These are phyloP conservation scores for Tachina grossa DNA, from an alignment of 2,888 invertebrate genomes.

Conservation along the genomic window DNA sequence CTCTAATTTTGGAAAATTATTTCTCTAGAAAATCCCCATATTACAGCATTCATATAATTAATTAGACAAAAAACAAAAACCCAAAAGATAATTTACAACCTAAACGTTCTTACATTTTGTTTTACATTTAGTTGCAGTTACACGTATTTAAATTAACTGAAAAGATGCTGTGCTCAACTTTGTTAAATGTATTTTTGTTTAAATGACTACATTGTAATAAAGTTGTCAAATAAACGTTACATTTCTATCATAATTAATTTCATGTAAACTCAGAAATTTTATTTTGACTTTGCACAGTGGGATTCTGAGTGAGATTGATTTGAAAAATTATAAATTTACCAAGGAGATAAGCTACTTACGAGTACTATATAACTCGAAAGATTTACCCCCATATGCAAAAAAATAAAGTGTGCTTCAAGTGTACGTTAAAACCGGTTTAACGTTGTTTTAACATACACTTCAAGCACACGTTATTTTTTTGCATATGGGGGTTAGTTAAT, in stretches of 20 bases:
- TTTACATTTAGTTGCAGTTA: not conserved
- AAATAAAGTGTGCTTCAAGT: no score
- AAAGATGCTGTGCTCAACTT: not conserved
- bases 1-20: not conserved
- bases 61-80: no score
- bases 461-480: no score
- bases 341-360: no score
- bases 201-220: constrained; percentile 12
- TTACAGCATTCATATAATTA: not conserved
- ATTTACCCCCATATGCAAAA: no score
- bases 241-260: not conserved
- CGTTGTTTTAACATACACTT: no score
- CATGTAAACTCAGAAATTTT: not conserved
- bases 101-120: constrained; percentile 8
- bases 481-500: no score
- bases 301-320: not conserved
- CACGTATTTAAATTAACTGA: not conserved
- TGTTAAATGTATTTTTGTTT: constrained; percentile 14
- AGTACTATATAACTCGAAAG: no score
- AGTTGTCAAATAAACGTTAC: constrained; percentile 20
- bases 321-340: not conserved
- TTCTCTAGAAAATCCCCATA: not conserved
- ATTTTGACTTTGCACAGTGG: not conserved
- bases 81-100: not conserved
- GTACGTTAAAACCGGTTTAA: no score